phyloP scores from a whole-genome alignment of 37 sponge, comb jelly and placozoan genomes.

The Cliona cf. orientalis region DNA sequence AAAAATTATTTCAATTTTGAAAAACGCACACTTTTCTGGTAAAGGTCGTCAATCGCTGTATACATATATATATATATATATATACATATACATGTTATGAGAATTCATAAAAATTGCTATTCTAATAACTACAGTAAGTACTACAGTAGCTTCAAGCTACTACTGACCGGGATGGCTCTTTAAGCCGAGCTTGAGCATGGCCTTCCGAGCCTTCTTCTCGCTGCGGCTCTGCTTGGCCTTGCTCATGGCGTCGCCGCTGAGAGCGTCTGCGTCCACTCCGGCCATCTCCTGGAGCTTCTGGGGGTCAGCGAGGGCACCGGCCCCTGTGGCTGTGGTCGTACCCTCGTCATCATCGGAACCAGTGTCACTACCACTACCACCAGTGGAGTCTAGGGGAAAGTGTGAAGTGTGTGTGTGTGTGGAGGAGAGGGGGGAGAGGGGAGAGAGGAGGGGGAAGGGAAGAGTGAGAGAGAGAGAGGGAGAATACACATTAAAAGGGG shows the following conservation, averaged over 20 bases:
- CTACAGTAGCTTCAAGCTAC: neutral
- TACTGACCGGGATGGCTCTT: slow-evolving; percentile 54
- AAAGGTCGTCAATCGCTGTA: too few relatives aligned
- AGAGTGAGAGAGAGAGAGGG: neutral
- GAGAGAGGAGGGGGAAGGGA: neutral
- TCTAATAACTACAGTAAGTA: neutral
- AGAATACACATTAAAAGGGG: neutral
- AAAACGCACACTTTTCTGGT: too few relatives aligned
- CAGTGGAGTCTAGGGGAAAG: neutral
- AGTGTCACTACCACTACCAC: slow-evolving; percentile 61
- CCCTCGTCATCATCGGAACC: slow-evolving; percentile 51
- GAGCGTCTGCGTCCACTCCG: slow-evolving; percentile 4
- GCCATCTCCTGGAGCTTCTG: slow-evolving; percentile 18
- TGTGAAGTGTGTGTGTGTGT: neutral
- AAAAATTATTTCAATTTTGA: too few relatives aligned
- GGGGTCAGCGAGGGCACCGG: neutral
- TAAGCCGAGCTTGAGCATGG: slow-evolving; percentile 91
- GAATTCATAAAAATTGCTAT: neutral
- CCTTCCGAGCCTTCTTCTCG: slow-evolving; percentile 98
- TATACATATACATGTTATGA: too few relatives aligned
- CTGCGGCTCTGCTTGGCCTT: slow-evolving; percentile 92
- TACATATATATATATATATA: too few relatives aligned
- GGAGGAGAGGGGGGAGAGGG: neutral
- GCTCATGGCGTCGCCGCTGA: slow-evolving; percentile 48
- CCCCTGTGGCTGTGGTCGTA: neutral